Conservation (phyloP, 2,797 vertebrate genomes). For the Ceyx erithaca region DNA sequence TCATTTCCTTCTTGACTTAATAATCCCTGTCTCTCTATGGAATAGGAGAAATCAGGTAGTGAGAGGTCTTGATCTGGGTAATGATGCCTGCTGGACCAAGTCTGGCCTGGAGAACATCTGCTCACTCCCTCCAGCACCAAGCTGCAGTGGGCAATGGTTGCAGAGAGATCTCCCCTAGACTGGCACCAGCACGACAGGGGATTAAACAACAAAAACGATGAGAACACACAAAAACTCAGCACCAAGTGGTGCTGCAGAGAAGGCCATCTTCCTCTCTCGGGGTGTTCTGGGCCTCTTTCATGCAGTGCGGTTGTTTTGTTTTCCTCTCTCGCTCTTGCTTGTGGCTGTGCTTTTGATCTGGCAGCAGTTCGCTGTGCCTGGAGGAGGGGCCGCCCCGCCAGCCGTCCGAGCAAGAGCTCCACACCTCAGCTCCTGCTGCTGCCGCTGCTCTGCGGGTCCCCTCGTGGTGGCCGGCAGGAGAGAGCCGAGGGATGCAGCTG, state of each 20-base stretch:
- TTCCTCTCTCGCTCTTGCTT: constrained; percentile 33
- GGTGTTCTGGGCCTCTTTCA: background rate
- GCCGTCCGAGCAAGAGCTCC: background rate
- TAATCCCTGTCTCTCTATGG: background rate
- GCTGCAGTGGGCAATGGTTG: background rate
- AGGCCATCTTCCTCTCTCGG: background rate
- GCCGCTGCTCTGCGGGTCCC: background rate
- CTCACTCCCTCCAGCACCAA: fast-evolving
- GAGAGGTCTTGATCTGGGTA: background rate
- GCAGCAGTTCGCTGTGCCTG: background rate
- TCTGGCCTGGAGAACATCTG: background rate
- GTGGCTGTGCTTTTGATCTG: constrained; percentile 63
- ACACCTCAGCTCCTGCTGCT: background rate
- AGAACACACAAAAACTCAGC: background rate
- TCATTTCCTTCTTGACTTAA: constrained; percentile 61
- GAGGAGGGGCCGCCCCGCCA: background rate
- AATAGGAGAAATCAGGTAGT: background rate
- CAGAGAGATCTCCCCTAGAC: background rate
- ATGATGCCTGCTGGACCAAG: background rate
- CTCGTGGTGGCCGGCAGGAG: fast-evolving
- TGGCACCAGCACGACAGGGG: background rate
- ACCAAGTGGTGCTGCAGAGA: background rate
- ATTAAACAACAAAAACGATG: background rate
- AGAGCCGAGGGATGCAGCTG: background rate
- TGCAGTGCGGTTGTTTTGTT: constrained; percentile 47